Evolutionary conservation across 2,113 vertebrate genomes (phyloP).

Genomic region (Tamias sibiricus): DNA sequence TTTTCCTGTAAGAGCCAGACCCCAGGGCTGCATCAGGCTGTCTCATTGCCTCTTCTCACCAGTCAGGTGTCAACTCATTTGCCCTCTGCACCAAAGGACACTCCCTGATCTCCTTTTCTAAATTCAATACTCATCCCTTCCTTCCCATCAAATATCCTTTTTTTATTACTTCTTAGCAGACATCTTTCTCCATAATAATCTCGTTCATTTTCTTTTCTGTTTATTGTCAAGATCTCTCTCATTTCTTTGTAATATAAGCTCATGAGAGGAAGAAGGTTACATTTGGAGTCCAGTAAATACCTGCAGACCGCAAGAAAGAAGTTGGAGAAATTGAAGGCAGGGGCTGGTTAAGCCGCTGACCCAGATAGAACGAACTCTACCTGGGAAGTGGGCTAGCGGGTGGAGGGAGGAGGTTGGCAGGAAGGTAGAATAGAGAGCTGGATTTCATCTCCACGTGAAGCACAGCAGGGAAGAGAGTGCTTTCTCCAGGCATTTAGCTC

Average conservation of each 20-base stretch:
- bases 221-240: background rate
- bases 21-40: background rate
- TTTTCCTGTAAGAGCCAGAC: background rate
- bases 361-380: constrained; percentile 35
- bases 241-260: background rate
- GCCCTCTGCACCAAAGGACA: background rate
- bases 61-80: background rate
- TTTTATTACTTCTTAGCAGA: background rate
- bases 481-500: constrained; percentile 50
- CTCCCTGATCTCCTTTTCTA: background rate
- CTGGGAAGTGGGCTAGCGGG: constrained; percentile 26
- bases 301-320: background rate
- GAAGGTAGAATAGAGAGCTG: constrained; percentile 20
- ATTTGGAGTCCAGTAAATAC: background rate
- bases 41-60: background rate
- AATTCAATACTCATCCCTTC: background rate
- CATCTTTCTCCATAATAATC: constrained; percentile 10
- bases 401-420: constrained; percentile 30
- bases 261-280: background rate
- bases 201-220: background rate
- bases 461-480: constrained; percentile 27
- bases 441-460: constrained; percentile 25
- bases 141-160: background rate
- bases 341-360: constrained; percentile 42
- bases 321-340: background rate